A percentile compares a stretch with the other conserved stretches of the same genome.
Evolutionary conservation across 2,888 invertebrate species (phyloP).

Genomic region (Cheiracanthium punctorium): DNA sequence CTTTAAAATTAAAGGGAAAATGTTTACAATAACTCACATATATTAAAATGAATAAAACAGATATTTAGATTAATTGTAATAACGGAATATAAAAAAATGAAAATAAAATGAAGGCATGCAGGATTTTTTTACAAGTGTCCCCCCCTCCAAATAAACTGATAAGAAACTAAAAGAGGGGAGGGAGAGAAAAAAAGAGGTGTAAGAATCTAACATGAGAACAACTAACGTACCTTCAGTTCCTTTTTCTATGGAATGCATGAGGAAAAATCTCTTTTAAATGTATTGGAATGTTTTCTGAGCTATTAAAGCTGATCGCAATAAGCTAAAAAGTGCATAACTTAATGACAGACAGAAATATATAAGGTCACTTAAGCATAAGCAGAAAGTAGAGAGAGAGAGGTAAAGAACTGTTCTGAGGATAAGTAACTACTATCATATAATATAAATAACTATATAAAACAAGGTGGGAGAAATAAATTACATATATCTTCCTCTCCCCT

Average conservation of each 20-base stretch:
- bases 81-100: background rate
- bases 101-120: background rate
- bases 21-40: no score
- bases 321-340: constrained; percentile 68
- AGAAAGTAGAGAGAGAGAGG: constrained; percentile 29
- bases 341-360: constrained; percentile 33
- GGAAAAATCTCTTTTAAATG: constrained; percentile 70
- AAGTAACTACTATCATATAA: constrained; percentile 1
- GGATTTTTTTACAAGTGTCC: background rate
- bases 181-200: no score
- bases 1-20: no score
- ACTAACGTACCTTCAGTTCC: constrained; percentile 66
- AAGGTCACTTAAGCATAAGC: constrained; percentile 26
- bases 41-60: no score
- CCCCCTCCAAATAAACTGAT: background rate
- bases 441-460: background rate
- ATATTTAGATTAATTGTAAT: no score
- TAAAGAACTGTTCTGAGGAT: constrained; percentile 47
- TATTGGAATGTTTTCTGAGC: constrained; percentile 71
- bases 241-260: constrained; percentile 69
- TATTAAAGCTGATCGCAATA: constrained; percentile 67
- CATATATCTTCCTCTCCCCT: no score
- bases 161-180: background rate
- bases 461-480: background rate
- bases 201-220: background rate